A percentile compares a stretch with the other conserved stretches of the same genome.
phyloP scores from a whole-genome alignment of 2,113 vertebrate species.

The Lepus europaeus region DNA sequence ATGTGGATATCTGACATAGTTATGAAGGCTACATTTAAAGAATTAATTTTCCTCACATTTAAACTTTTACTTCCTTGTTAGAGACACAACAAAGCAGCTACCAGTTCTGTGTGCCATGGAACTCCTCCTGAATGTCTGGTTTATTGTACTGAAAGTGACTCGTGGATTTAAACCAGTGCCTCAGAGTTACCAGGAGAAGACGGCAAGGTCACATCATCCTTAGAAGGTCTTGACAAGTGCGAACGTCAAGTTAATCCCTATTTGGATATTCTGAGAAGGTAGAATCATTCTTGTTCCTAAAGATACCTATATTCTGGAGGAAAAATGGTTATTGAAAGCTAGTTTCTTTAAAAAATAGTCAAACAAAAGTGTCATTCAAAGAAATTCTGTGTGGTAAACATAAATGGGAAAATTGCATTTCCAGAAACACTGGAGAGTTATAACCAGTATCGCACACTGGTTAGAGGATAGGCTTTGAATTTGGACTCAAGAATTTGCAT shows the following conservation, averaged over 20 bases:
- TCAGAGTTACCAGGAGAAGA: neutral
- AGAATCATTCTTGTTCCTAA: slow-evolving; percentile 49
- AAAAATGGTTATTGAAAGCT: neutral
- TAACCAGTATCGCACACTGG: neutral
- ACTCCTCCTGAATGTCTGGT: neutral
- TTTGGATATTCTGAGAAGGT: neutral
- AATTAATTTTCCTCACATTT: slow-evolving; percentile 72
- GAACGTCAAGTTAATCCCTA: slow-evolving; percentile 26
- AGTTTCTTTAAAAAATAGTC: slow-evolving; percentile 10
- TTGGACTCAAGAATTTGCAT: neutral
- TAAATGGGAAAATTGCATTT: slow-evolving; percentile 8
- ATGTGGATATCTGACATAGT: neutral
- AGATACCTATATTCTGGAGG: neutral
- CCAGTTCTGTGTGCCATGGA: slow-evolving; percentile 13
- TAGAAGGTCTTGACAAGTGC: slow-evolving; percentile 14
- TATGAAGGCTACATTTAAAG: slow-evolving; percentile 50
- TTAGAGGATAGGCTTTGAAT: neutral
- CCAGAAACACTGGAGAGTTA: neutral
- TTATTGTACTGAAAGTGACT: slow-evolving; percentile 17
- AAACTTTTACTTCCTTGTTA: slow-evolving; percentile 49
- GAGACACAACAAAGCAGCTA: slow-evolving; percentile 23
- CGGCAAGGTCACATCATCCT: neutral
- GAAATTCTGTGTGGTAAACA: neutral
- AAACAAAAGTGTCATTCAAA: slow-evolving; percentile 33
- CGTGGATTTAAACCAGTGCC: slow-evolving; percentile 15